Evolutionary conservation across 1,140 invertebrate genomes (phyloP).

Genomic region (Lucilia cuprina): DNA sequence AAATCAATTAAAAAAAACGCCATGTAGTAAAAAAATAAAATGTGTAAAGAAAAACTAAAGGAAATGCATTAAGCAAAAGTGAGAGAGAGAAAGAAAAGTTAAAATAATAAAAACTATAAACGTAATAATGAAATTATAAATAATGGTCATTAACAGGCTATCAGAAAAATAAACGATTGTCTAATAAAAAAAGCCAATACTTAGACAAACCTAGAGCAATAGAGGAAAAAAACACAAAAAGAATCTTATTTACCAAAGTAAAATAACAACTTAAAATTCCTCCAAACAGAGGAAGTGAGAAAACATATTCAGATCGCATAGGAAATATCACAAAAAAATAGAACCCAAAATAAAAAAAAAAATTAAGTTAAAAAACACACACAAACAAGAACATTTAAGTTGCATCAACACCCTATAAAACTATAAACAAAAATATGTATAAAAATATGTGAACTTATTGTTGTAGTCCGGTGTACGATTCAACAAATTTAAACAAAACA

Average conservation of each 20-base stretch:
- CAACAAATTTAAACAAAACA: background rate
- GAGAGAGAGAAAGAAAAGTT: background rate
- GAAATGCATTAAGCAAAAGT: background rate
- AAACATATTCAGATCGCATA: background rate
- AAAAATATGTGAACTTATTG: background rate
- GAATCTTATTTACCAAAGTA: too few species aligned
- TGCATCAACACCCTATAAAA: background rate
- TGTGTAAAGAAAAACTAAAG: background rate
- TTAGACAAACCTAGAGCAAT: too few species aligned
- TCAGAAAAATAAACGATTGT: too few species aligned
- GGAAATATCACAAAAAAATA: background rate
- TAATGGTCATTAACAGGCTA: too few species aligned
- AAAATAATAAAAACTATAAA: background rate
- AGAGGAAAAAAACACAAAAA: too few species aligned
- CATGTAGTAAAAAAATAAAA: background rate
- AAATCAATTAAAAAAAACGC: background rate
- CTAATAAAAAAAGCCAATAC: too few species aligned
- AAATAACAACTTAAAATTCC: too few species aligned
- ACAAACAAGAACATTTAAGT: background rate
- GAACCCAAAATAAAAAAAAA: background rate
- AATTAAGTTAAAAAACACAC: background rate
- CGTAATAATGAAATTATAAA: background rate
- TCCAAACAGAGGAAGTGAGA: background rate
- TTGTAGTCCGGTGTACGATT: background rate
- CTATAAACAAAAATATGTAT: background rate